phyloP scores from a whole-genome alignment of 2,797 vertebrate species.

The Hylomyscus alleni region DNA sequence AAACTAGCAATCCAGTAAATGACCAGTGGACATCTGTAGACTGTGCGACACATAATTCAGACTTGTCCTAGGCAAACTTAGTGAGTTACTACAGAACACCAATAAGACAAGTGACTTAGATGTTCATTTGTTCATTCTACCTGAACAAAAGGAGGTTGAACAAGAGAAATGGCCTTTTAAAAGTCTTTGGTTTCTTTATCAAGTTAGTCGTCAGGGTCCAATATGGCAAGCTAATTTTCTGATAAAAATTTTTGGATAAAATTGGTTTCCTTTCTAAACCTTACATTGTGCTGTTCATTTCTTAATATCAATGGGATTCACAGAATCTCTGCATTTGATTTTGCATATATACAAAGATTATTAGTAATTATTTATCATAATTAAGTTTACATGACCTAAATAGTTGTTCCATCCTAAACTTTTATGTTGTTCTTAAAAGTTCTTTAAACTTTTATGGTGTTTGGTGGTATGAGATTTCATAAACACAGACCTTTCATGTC shows the following conservation, averaged over 20 bases:
- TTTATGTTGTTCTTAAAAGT: slow-evolving; percentile 14
- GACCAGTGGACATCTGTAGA: background rate
- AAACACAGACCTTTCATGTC: background rate
- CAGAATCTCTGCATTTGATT: background rate
- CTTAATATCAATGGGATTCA: background rate
- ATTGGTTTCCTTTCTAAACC: background rate
- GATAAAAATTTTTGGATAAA: background rate
- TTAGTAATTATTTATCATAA: background rate
- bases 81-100: background rate
- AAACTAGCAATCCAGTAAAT: background rate
- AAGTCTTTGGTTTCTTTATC: slow-evolving; percentile 23
- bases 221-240: background rate
- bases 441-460: too few species aligned
- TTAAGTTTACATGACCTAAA: slow-evolving; percentile 8
- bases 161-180: background rate
- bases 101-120: background rate
- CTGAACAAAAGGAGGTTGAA: background rate
- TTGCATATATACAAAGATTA: background rate
- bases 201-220: background rate
- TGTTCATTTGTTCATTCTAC: background rate
- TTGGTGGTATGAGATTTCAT: slow-evolving; percentile 32
- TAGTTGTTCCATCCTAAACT: background rate
- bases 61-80: background rate
- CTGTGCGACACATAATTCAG: background rate
- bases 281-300: background rate